Evolutionary conservation across 2,888 invertebrate genomes (phyloP), one percentile per base, ranked within the genome.

Genomic region (Orthonevra nobilis): DNA sequence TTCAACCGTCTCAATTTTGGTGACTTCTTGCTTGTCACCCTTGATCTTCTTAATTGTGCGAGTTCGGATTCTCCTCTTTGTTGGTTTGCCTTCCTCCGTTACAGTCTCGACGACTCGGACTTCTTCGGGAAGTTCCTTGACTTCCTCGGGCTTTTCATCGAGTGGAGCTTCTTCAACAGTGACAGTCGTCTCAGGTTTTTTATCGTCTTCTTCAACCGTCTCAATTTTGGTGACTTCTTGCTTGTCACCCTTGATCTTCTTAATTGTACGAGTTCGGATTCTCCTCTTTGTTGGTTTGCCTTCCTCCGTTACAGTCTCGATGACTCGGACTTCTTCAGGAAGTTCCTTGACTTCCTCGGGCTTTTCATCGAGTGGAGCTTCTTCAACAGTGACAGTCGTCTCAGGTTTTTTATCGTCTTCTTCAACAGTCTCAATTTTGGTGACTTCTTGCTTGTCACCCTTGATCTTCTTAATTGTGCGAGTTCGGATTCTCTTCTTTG

Each of bases 181-280:
- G 3, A 70, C 69, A 6, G 52, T 70, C 9, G 60, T 61, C 36
- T 70, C 69, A 1, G 69, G 52, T 7, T 44, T 32, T 3, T 70
- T 60, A 40, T 70, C 69, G 20, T 70, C 60, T 30, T 70, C 69
- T 6, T 70, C 69, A 7, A 70, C 69, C 1, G 69, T 70, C 7
- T 70, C 60, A n/a, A 70, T 70, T 36, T 70, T 70, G 19, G 69
- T 70, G 52, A 70, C 61, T 44, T 70, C 60, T 36, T 70, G 69
- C 12, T 61, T 70, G 20, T 50, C 69, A 0, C 52, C 61, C 69
- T 70, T 70, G 28, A 70, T 15, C 60, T 46, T 60, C 12, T 52
- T 70, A 52, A 70, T 70, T 0, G 26, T 36, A 1, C 69, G 69
- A 9, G 69, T 70, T 1, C 69, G 69, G 2, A 70, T 70, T 28